These are phyloP conservation scores for Gryllus longicercus DNA, from an alignment of 2,888 invertebrate genomes.

Conservation along the genomic window DNA sequence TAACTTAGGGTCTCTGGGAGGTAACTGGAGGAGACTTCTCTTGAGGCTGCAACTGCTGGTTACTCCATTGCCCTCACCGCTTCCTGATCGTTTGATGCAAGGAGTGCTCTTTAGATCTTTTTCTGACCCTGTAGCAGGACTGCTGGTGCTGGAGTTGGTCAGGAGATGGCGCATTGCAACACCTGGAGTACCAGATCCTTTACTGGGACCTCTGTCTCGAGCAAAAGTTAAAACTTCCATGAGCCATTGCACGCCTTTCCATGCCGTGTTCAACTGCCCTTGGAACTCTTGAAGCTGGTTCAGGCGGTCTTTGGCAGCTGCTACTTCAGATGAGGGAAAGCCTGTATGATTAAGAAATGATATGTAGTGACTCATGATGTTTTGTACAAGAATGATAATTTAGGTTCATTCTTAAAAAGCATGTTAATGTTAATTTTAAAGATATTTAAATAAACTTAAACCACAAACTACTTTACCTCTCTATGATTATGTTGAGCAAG, in stretches of 20 bases:
- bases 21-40: constrained; percentile 62
- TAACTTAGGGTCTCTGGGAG: constrained; percentile 68
- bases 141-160: constrained; percentile 46
- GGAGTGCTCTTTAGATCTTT: constrained; percentile 45
- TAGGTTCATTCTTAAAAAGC: no score
- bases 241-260: constrained; percentile 94
- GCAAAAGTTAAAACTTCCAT: constrained; percentile 94
- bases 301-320: no score
- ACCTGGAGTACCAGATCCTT: constrained; percentile 39
- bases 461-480: no score
- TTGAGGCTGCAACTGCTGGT: constrained; percentile 47
- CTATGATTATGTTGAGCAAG: no score
- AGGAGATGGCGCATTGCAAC: constrained; percentile 47
- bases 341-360: no score
- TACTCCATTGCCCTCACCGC: constrained; percentile 42
- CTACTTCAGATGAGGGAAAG: no score
- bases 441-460: no score
- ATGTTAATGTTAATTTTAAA: no score
- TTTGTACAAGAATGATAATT: no score
- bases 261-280: constrained; percentile 77
- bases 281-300: constrained; percentile 80
- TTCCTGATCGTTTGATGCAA: constrained; percentile 48
- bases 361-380: no score
- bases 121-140: constrained; percentile 51
- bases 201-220: constrained; percentile 64